Evolutionary conservation across 2,113 vertebrate species (phyloP).

Genomic region (Centropus unirufus): DNA sequence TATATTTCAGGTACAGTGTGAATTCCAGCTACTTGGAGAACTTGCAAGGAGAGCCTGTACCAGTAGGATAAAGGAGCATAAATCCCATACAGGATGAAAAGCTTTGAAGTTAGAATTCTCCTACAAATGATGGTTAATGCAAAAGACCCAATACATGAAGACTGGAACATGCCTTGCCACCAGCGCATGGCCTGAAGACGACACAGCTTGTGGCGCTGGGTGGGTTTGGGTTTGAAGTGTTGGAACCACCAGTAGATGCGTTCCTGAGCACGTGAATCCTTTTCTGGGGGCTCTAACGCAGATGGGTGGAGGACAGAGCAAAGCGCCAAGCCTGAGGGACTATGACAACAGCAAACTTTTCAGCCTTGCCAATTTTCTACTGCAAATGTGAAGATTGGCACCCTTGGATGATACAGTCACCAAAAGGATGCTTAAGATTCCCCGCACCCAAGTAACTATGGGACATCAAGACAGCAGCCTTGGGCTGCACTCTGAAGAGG

Average conservation of each 20-base stretch:
- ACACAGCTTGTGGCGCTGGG: background rate
- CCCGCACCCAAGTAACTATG: background rate
- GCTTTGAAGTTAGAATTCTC: conserved; percentile 64
- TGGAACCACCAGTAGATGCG: background rate
- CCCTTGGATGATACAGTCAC: background rate
- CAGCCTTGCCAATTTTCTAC: background rate
- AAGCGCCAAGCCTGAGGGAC: conserved; percentile 33
- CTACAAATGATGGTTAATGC: conserved; percentile 52
- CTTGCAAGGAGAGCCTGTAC: conserved; percentile 54
- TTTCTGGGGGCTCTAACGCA: background rate
- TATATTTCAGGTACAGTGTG: conserved; percentile 69
- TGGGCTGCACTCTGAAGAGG: background rate
- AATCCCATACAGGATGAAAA: conserved; percentile 67
- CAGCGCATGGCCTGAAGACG: conserved; percentile 12
- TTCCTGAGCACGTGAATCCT: conserved; percentile 3
- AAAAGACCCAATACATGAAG: conserved; percentile 42
- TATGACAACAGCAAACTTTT: background rate
- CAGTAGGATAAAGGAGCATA: conserved; percentile 60
- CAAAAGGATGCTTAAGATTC: background rate
- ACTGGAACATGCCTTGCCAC: conserved; percentile 44
- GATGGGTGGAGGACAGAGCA: conserved; percentile 14
- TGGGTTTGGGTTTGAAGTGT: background rate
- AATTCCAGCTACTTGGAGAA: conserved; percentile 71
- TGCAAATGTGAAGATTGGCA: background rate
- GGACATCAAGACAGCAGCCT: background rate